These are phyloP conservation scores for Tachysurus vachellii DNA, from an alignment of 2,113 vertebrate genomes.

Conservation along the genomic window DNA sequence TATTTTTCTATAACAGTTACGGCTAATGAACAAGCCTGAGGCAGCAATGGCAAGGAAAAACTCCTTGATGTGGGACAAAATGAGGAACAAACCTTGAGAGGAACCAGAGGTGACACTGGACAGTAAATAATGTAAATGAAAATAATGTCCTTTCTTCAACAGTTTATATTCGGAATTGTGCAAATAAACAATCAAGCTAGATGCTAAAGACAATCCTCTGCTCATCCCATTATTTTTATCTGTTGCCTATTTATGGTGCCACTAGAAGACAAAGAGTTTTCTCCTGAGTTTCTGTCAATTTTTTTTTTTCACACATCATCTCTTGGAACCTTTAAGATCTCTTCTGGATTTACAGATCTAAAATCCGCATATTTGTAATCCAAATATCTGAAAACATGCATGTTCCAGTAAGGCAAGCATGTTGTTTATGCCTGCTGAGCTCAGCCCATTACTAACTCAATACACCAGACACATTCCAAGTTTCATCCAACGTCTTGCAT, in stretches of 20 bases:
- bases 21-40: too few relatives aligned
- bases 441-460: neutral
- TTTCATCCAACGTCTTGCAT: slow-evolving; percentile 52
- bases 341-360: neutral
- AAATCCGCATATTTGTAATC: neutral
- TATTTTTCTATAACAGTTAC: too few relatives aligned
- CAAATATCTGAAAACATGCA: neutral
- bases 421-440: slow-evolving; percentile 26
- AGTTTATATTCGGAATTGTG: too few relatives aligned
- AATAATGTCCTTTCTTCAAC: too few relatives aligned
- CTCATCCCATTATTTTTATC: neutral
- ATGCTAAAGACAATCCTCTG: neutral
- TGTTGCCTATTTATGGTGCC: neutral
- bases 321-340: neutral
- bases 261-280: neutral
- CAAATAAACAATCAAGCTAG: neutral
- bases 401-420: neutral
- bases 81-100: too few relatives aligned
- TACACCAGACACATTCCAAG: slow-evolving; percentile 42
- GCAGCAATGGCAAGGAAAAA: too few relatives aligned
- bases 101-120: too few relatives aligned
- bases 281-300: neutral
- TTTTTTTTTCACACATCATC: neutral
- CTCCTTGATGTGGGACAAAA: too few relatives aligned
- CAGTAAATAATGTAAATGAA: too few relatives aligned